Evolutionary conservation across 2,888 invertebrate species (phyloP).

Genomic region (Trileptium ribeirensis): DNA sequence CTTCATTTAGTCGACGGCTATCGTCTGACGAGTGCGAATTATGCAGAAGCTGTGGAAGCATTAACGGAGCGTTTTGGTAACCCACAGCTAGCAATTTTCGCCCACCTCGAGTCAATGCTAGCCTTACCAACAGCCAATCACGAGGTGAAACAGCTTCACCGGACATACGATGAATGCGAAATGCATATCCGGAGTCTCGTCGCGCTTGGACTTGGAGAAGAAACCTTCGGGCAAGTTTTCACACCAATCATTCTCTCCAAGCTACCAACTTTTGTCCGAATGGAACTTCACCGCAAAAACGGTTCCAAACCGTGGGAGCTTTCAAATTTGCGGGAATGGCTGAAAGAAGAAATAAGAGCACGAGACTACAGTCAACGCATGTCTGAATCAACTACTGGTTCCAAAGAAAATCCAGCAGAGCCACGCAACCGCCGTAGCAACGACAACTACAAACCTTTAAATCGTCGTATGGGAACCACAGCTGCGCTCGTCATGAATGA

Average conservation of each 20-base stretch:
- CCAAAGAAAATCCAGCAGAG: not conserved
- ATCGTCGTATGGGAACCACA: not conserved
- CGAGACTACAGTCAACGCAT: not conserved
- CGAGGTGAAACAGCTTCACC: too few species aligned
- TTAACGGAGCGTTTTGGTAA: too few species aligned
- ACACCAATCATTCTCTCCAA: conserved; percentile 6
- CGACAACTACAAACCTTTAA: not conserved
- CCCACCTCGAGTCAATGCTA: too few species aligned
- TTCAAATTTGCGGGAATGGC: not conserved
- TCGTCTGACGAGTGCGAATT: too few species aligned
- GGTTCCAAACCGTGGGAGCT: not conserved
- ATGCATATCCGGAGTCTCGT: too few species aligned
- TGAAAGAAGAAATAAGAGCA: not conserved
- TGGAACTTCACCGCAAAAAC: not conserved
- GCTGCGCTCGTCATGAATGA: not conserved
- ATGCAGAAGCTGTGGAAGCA: too few species aligned
- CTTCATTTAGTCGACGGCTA: too few species aligned
- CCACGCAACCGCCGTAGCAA: too few species aligned
- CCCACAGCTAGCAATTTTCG: too few species aligned
- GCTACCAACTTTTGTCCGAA: not conserved
- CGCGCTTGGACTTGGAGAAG: not conserved
- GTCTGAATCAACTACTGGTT: not conserved
- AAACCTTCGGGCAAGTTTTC: not conserved
- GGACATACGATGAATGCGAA: too few species aligned
- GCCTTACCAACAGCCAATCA: too few species aligned